Percentiles rank a stretch among this genome's conserved stretches.
These are phyloP conservation scores for Sebastes alutus DNA, from an alignment of 2,797 vertebrate genomes.

Conservation along the genomic window DNA sequence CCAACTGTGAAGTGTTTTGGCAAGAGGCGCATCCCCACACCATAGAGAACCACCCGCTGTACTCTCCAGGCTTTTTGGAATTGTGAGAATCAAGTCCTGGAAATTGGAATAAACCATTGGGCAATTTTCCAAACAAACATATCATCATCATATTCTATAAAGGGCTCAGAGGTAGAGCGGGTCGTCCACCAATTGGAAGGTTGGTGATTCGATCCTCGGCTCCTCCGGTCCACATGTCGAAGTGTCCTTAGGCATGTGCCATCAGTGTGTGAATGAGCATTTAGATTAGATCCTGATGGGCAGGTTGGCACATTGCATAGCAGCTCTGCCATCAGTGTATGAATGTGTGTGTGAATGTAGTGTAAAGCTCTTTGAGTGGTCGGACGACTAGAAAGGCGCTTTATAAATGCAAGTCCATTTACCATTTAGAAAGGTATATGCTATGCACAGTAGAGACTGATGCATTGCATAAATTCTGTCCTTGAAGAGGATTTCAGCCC, in stretches of 20 bases:
- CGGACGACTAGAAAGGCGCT: not conserved
- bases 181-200: no score
- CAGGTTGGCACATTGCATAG: no score
- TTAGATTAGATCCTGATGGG: no score
- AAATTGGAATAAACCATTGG: not conserved
- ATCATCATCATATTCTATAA: not conserved
- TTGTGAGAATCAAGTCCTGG: conserved; percentile 19
- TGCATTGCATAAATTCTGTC: conserved; percentile 5
- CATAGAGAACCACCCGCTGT: not conserved
- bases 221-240: no score
- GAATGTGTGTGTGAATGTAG: not conserved
- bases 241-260: no score
- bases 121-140: not conserved
- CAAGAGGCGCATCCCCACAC: not conserved
- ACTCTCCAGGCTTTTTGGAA: conserved; percentile 4
- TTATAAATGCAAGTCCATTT: not conserved
- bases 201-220: no score
- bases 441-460: not conserved
- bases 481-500: not conserved
- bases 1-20: not conserved
- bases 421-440: not conserved
- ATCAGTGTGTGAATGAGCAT: no score
- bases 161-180: not conserved
- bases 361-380: not conserved
- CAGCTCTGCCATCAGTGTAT: not conserved